Percentiles rank a stretch among this genome's conserved stretches.
phyloP scores from a whole-genome alignment of 2,888 invertebrate species.

The Hoplodrina blanda region DNA sequence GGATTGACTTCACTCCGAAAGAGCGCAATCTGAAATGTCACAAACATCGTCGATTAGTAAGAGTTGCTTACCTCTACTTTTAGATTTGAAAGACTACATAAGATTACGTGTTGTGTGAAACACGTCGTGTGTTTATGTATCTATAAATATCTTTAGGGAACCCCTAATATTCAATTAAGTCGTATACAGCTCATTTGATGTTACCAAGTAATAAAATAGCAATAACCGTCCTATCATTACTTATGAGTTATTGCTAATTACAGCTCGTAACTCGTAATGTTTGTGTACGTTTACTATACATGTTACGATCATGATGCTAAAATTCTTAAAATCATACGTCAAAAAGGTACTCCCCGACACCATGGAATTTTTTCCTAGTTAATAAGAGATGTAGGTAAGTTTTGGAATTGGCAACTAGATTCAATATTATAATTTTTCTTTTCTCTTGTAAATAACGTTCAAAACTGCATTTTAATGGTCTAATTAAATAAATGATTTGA shows the following conservation, averaged over 20 bases:
- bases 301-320: neutral
- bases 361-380: neutral
- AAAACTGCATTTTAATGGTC: no score
- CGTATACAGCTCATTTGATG: neutral
- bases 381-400: no score
- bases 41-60: neutral
- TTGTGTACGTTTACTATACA: neutral
- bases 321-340: neutral
- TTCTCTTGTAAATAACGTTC: no score
- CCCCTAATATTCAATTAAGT: neutral
- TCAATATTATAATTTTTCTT: no score
- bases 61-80: no score
- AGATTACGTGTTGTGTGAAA: neutral
- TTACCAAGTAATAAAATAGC: constrained; percentile 18
- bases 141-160: no score
- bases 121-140: no score
- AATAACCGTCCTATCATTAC: constrained; percentile 18
- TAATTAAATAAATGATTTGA: no score
- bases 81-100: neutral
- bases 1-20: constrained; percentile 99
- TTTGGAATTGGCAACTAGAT: no score
- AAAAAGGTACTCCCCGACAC: neutral
- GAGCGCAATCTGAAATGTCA: constrained; percentile 92
- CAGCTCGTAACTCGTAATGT: constrained; percentile 13
- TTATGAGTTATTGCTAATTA: constrained; percentile 25